A percentile compares a stretch with the other conserved stretches of the same genome.
Conservation (phyloP, 23 tunicate species). For the Halocynthia aurantium region DNA sequence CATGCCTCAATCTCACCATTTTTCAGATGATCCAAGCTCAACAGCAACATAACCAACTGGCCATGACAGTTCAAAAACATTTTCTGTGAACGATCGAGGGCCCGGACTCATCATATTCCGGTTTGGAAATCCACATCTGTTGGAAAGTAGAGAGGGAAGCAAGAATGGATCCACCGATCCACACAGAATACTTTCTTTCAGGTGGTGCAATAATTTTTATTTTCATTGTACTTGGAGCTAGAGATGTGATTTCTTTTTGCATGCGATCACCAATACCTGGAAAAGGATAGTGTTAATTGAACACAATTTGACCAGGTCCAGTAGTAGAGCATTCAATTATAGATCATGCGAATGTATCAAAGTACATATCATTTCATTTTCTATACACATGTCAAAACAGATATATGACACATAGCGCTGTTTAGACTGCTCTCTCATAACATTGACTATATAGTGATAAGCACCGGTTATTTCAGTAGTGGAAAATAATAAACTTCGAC, state of each 20-base stretch:
- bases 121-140: conserved; percentile 98
- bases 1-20: no score
- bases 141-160: conserved; percentile 96
- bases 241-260: conserved; percentile 29
- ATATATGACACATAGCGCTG: no score
- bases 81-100: conserved; percentile 98
- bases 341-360: no score
- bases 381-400: no score
- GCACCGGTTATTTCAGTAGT: no score
- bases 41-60: no score
- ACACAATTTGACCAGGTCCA: background rate
- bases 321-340: no score
- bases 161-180: conserved; percentile 83
- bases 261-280: conserved; percentile 25
- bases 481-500: no score
- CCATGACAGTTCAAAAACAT: conserved; percentile 53
- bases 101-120: conserved; percentile 95
- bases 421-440: no score
- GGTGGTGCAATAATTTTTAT: conserved; percentile 59
- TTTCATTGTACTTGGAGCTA: conserved; percentile 83
- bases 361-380: no score
- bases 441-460: no score
- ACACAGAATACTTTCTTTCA: conserved; percentile 47
- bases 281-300: background rate
- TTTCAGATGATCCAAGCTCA: no score